A percentile compares a stretch with the other conserved stretches of the same genome.
These are phyloP conservation scores for Hipposideros armiger DNA, from an alignment of 2,113 vertebrate species.

Conservation along the genomic window DNA sequence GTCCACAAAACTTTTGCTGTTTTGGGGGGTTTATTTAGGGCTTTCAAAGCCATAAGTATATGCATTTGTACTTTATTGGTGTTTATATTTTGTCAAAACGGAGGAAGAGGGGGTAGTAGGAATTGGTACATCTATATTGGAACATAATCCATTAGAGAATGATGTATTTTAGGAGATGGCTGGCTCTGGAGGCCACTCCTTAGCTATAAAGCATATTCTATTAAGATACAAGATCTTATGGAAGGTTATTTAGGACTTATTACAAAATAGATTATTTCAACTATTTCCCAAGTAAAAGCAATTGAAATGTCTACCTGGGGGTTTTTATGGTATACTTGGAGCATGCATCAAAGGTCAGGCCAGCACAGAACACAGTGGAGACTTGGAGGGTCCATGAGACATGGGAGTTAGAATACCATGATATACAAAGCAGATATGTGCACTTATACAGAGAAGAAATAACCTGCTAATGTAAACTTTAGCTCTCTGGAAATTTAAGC, in stretches of 20 bases:
- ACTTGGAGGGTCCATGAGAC: not conserved
- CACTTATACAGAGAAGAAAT: not conserved
- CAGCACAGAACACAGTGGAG: not conserved
- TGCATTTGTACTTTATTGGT: not conserved
- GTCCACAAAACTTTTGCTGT: not conserved
- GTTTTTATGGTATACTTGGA: not conserved
- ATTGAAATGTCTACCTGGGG: not conserved
- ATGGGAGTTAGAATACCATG: not conserved
- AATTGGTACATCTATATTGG: not conserved
- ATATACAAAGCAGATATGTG: not conserved
- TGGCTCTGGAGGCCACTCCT: not conserved
- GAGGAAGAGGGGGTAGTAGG: not conserved
- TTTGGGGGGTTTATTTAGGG: not conserved
- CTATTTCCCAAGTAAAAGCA: conserved; percentile 27
- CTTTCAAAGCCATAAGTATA: not conserved
- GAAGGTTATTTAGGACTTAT: not conserved
- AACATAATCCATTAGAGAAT: not conserved
- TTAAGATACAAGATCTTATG: not conserved
- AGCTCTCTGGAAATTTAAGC: conserved; percentile 53
- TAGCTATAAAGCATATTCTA: not conserved
- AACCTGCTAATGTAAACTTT: not conserved
- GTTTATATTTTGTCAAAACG: not conserved
- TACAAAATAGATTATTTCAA: conserved; percentile 27
- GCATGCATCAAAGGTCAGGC: not conserved
- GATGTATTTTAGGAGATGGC: not conserved